A percentile compares a stretch with the other conserved stretches of the same genome.
Evolutionary conservation across 2,888 invertebrate species (phyloP).

Genomic region (Pyrrhosoma nymphula): DNA sequence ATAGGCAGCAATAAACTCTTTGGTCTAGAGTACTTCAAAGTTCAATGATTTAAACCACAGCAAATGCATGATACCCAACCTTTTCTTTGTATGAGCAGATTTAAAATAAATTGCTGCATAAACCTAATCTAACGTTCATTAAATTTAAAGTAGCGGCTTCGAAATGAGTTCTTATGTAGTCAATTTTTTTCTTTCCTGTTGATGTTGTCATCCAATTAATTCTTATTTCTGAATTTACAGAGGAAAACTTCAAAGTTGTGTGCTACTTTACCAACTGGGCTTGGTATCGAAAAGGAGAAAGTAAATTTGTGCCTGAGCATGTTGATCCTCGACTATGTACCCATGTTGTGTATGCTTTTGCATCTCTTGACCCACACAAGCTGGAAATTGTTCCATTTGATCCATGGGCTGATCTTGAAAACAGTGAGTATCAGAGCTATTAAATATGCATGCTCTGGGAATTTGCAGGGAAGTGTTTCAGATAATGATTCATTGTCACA

Average conservation of each 20-base stretch:
- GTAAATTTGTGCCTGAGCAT: slow-evolving; percentile 92
- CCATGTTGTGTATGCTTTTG: slow-evolving; percentile 94
- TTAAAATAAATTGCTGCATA: too few species aligned
- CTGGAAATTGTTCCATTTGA: slow-evolving; percentile 90
- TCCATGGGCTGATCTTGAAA: slow-evolving; percentile 92
- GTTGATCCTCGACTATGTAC: slow-evolving; percentile 91
- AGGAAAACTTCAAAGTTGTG: slow-evolving; percentile 81
- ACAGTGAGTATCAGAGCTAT: slow-evolving; percentile 81
- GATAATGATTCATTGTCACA: too few species aligned
- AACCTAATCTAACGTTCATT: too few species aligned
- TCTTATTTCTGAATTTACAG: slow-evolving; percentile 68
- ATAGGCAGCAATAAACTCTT: too few species aligned
- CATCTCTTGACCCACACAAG: slow-evolving; percentile 89
- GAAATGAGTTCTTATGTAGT: too few species aligned
- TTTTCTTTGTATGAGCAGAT: too few species aligned
- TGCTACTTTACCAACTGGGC: slow-evolving; percentile 96
- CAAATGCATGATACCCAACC: too few species aligned
- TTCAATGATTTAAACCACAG: too few species aligned
- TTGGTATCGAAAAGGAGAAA: slow-evolving; percentile 89
- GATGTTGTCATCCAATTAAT: background rate
- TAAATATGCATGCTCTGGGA: background rate
- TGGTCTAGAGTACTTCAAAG: too few species aligned
- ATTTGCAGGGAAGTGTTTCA: background rate
- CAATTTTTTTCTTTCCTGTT: too few species aligned
- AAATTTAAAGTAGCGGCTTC: too few species aligned